Conservation (phyloP, 2,888 invertebrate species). For the Scaptomyza tumidula region DNA sequence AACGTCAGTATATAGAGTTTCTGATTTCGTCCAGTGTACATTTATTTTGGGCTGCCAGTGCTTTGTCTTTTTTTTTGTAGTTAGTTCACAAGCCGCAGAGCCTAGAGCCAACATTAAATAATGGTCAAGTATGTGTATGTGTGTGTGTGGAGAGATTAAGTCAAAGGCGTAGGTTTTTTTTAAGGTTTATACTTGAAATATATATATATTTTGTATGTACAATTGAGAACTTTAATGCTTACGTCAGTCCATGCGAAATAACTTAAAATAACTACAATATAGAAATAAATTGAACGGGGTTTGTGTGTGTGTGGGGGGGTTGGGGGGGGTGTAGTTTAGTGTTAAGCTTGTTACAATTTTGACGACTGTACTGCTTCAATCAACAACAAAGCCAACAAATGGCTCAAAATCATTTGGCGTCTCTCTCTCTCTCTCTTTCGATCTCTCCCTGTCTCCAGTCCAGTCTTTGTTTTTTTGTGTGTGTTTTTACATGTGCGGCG, state of each 20-base stretch:
- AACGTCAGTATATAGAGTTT: slow-evolving; percentile 66
- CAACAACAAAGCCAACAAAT: slow-evolving; percentile 60
- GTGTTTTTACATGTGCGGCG: slow-evolving; percentile 84
- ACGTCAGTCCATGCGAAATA: slow-evolving; percentile 66
- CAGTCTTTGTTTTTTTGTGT: slow-evolving; percentile 51
- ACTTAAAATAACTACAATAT: slow-evolving; percentile 37
- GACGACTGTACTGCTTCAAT: slow-evolving; percentile 78
- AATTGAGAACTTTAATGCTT: slow-evolving; percentile 57
- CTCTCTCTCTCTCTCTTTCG: slow-evolving; percentile 48
- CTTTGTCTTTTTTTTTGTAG: slow-evolving; percentile 43
- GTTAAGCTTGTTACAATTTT: slow-evolving; percentile 69
- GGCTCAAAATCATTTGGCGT: slow-evolving; percentile 73
- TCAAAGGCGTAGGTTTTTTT: slow-evolving; percentile 1
- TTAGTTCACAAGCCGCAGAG: slow-evolving; percentile 31
- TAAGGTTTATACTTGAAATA: slow-evolving; percentile 4
- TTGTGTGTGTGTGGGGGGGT: no score
- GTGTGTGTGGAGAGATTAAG: background rate
- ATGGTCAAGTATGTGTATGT: slow-evolving; percentile 31
- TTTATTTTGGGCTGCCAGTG: slow-evolving; percentile 44
- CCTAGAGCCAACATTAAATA: slow-evolving; percentile 15
- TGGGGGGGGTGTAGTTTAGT: slow-evolving; percentile 7
- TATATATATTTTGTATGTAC: slow-evolving; percentile 10
- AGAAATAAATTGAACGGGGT: slow-evolving; percentile 7
- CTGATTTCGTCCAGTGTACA: slow-evolving; percentile 47
- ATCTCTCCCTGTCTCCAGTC: background rate